Percentiles rank a stretch among this genome's conserved stretches.
These are phyloP conservation scores for Lithophane ornitopus DNA, from an alignment of 2,888 invertebrate genomes.

Conservation along the genomic window DNA sequence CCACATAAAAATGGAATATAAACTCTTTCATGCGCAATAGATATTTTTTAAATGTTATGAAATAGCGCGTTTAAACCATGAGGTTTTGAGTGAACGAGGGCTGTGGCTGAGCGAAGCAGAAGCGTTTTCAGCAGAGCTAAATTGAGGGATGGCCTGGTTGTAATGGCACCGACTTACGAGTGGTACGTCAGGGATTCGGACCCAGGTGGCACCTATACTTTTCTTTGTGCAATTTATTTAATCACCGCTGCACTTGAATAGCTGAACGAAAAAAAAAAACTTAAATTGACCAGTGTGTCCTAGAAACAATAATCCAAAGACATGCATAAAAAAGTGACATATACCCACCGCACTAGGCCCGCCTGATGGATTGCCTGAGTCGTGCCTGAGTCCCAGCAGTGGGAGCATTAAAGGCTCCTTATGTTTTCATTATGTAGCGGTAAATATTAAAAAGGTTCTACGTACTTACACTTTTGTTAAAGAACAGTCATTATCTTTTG, in stretches of 20 bases:
- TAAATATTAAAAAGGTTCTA: constrained; percentile 17
- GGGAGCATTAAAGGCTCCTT: constrained; percentile 14
- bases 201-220: not conserved
- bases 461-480: not conserved
- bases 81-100: not conserved
- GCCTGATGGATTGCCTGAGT: constrained; percentile 16
- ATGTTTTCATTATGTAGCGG: not conserved
- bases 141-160: not conserved
- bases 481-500: not conserved
- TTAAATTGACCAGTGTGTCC: not conserved
- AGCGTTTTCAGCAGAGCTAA: not conserved
- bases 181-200: not conserved
- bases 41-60: not conserved
- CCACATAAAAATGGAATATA: constrained; percentile 43
- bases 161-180: not conserved
- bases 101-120: not conserved
- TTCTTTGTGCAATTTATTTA: not conserved
- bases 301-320: constrained; percentile 17
- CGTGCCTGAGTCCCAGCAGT: constrained; percentile 9
- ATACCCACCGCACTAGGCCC: not conserved
- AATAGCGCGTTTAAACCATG: not conserved
- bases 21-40: constrained; percentile 13
- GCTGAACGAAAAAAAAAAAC: not conserved
- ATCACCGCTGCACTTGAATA: not conserved
- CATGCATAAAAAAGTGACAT: not conserved